Percentiles rank a stretch among this genome's conserved stretches.
phyloP scores from a whole-genome alignment of 92 coral and sea anemone species.

The Heliopora coerulea region DNA sequence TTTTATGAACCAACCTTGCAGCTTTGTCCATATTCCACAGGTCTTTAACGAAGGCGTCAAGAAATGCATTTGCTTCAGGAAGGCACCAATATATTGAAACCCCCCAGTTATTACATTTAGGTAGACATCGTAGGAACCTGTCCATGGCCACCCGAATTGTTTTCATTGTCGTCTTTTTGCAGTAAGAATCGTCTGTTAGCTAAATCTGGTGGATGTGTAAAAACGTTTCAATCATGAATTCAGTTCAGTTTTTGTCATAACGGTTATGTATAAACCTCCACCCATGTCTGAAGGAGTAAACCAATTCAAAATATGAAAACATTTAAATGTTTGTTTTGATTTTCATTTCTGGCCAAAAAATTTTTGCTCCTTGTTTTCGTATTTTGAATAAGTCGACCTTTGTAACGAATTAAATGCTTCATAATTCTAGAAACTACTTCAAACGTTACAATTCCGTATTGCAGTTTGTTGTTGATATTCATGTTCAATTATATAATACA shows the following conservation, averaged over 20 bases:
- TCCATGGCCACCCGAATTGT: constrained; percentile 27
- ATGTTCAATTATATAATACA: too few relatives aligned
- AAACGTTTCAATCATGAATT: constrained; percentile 53
- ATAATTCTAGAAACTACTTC: too few relatives aligned
- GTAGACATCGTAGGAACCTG: not conserved
- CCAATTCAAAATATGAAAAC: constrained; percentile 6
- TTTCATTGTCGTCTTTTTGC: constrained; percentile 49
- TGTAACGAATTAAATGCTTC: too few relatives aligned
- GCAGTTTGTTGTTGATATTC: too few relatives aligned
- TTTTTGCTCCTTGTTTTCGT: too few relatives aligned
- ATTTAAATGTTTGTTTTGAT: not conserved
- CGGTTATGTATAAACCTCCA: constrained; percentile 14
- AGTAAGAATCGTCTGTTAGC: constrained; percentile 45
- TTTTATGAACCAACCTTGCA: constrained; percentile 57
- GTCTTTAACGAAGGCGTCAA: not conserved
- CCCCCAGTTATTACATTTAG: not conserved
- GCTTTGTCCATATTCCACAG: constrained; percentile 18
- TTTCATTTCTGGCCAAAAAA: not conserved
- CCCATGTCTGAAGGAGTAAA: not conserved
- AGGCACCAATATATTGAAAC: not conserved
- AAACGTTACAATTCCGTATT: too few relatives aligned
- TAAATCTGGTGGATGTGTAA: constrained; percentile 48
- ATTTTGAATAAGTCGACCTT: too few relatives aligned
- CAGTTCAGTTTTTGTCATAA: constrained; percentile 47
- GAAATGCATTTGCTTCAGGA: constrained; percentile 1